phyloP scores from a whole-genome alignment of 2,888 invertebrate genomes.

The Dromius quadrimaculatus region DNA sequence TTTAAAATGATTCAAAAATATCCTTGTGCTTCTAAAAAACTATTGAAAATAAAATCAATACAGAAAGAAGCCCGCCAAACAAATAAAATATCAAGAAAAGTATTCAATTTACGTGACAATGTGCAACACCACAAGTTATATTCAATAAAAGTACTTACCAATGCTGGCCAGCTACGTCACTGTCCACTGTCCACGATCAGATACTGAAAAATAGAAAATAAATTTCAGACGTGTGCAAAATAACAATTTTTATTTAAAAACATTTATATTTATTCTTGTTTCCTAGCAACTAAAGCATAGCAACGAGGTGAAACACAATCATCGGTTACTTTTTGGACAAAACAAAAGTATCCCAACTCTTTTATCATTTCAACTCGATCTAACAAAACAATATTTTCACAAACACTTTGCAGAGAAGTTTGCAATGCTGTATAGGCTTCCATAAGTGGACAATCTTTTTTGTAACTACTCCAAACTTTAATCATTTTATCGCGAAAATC shows the following conservation, averaged over 20 bases:
- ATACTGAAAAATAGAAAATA: too few relatives aligned
- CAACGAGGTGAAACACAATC: constrained; percentile 76
- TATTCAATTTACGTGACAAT: constrained; percentile 42
- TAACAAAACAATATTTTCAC: constrained; percentile 70
- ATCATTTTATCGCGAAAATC: constrained; percentile 59
- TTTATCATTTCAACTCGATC: constrained; percentile 69
- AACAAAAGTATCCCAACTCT: constrained; percentile 65
- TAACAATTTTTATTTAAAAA: background rate
- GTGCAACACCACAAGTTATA: constrained; percentile 19
- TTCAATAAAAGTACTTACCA: constrained; percentile 35
- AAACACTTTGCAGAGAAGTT: constrained; percentile 69
- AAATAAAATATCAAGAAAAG: constrained; percentile 13
- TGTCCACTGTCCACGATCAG: background rate
- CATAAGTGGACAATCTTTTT: constrained; percentile 62
- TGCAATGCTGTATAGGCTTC: constrained; percentile 69
- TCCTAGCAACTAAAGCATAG: constrained; percentile 71
- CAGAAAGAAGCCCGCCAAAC: too few relatives aligned
- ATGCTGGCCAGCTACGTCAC: background rate
- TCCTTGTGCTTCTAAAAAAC: too few relatives aligned
- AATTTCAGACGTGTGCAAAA: background rate
- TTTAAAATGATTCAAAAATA: too few relatives aligned
- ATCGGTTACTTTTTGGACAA: constrained; percentile 72
- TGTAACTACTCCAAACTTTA: constrained; percentile 61
- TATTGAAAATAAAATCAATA: too few relatives aligned
- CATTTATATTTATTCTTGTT: too few relatives aligned